Conservation (phyloP, 2,888 invertebrate genomes). For the Andrena minutula region DNA sequence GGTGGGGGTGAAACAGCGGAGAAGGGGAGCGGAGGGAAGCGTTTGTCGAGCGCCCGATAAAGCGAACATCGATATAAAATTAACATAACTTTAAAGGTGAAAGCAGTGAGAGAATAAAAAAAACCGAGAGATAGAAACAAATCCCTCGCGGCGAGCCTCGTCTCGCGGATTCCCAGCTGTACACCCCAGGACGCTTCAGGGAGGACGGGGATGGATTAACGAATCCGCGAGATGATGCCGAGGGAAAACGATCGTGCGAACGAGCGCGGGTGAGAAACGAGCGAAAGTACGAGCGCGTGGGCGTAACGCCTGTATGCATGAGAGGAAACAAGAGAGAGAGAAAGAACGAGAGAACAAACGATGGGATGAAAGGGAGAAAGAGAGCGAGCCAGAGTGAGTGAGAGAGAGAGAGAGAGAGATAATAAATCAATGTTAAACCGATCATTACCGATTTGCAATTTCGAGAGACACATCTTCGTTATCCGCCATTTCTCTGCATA, state of each 20-base stretch:
- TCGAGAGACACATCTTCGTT: slow-evolving; percentile 74
- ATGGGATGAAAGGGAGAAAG: slow-evolving; percentile 55
- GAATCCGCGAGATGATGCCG: slow-evolving; percentile 82
- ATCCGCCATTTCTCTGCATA: slow-evolving; percentile 71
- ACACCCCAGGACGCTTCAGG: slow-evolving; percentile 64
- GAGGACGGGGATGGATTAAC: slow-evolving; percentile 69
- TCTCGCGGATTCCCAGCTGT: slow-evolving; percentile 80
- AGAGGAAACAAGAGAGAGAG: slow-evolving; percentile 51
- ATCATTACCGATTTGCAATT: slow-evolving; percentile 77
- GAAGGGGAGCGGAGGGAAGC: slow-evolving; percentile 33
- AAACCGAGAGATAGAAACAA: slow-evolving; percentile 32
- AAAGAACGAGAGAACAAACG: slow-evolving; percentile 59
- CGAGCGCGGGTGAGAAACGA: slow-evolving; percentile 53
- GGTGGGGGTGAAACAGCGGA: no score
- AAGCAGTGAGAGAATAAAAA: slow-evolving; percentile 41
- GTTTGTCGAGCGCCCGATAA: slow-evolving; percentile 84
- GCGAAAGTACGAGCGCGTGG: slow-evolving; percentile 64
- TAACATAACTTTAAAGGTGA: slow-evolving; percentile 48
- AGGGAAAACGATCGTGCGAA: slow-evolving; percentile 58
- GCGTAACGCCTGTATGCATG: slow-evolving; percentile 55
- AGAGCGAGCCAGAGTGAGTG: slow-evolving; percentile 51
- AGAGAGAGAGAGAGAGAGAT: slow-evolving; percentile 52
- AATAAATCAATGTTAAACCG: slow-evolving; percentile 79
- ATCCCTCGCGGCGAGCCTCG: slow-evolving; percentile 79
- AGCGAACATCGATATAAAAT: slow-evolving; percentile 73